Base-by-base conservation (phyloP, 1,140 invertebrate species). In the Drosophila orosa region DNA sequence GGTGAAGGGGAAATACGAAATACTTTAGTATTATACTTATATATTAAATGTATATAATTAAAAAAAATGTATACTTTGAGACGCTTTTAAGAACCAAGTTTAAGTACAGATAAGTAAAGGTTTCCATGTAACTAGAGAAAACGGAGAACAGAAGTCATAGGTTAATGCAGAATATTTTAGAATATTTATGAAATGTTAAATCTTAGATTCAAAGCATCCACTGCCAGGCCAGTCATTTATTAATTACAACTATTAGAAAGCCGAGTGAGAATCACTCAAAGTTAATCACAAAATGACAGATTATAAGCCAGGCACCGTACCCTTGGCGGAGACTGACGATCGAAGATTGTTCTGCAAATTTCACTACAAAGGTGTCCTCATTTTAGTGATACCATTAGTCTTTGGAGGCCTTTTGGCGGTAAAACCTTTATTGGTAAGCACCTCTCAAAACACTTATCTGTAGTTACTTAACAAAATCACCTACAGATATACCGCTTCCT, bases 281-380 rank as follows among this genome's bases (percentile, higher is more conserved):
- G 25, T 29, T 17, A 29, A 7, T 44, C 7, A 12, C 13, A 68
- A 33, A 10, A 67, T 29, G 55, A 42, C 29, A 9, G 78, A 80
- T 1, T 83, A 87, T 25, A 87, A 55, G n/a, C 83, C 83, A 0
- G 83, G 83, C 0, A 8, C 25, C 1, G 24, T 69, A 9, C 67
- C 71, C 0, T 61, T 71, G 13, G 67, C 50, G 9, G 68, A 69
- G 35, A 61, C 67, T 19, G 58, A 87, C 40, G 27, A 80, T 3
- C 73, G 83, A 3, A 80, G 45, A 37, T 8, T 47, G 9, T 89
- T 83, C 25, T 89, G 39, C 3, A 71, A 67, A 39, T 89, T 48
- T 19, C 83, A 87, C 47, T 83, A 83, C 12, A 87, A 89, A 39
- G 83, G 83, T 3, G 19, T 60, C 1, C 58, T 87, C 3, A 25